Percentiles rank a stretch among this genome's conserved stretches.
phyloP scores from a whole-genome alignment of 1,140 invertebrate species.

The Druon quercuslanigerum region DNA sequence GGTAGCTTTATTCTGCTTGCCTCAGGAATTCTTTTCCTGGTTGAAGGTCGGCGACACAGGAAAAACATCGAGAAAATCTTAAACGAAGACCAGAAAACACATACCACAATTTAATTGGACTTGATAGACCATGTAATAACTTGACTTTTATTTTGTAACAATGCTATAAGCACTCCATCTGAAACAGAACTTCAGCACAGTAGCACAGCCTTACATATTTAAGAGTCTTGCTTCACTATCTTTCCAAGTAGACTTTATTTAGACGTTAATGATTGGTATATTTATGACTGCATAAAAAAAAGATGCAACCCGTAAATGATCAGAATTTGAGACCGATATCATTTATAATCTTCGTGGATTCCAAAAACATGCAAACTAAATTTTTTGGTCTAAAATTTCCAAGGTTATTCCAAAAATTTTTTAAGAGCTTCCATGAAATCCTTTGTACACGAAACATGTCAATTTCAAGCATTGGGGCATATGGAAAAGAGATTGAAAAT shows the following conservation, averaged over 20 bases:
- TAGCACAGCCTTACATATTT: no score
- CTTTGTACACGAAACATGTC: neutral
- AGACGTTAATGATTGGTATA: no score
- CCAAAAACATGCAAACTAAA: no score
- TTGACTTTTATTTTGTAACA: neutral
- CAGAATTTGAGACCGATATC: no score
- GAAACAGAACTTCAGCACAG: neutral
- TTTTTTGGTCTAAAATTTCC: no score
- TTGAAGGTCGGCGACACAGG: conserved; percentile 86
- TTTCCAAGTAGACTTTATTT: no score
- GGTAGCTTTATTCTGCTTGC: conserved; percentile 85
- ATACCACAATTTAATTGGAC: conserved; percentile 66
- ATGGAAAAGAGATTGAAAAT: neutral
- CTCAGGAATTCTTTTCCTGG: conserved; percentile 85
- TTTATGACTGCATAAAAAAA: no score
- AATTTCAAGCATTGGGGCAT: neutral
- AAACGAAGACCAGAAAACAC: conserved; percentile 66
- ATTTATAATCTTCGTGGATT: no score
- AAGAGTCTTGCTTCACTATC: no score
- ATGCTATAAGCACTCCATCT: neutral
- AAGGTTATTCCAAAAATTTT: no score
- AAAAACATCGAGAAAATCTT: conserved; percentile 82
- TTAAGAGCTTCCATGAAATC: neutral
- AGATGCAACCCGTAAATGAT: no score
- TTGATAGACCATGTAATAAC: no score